Percentiles rank a stretch among this genome's conserved stretches.
Conservation (phyloP, 2,888 invertebrate species). For the Sthenelais limicola region DNA sequence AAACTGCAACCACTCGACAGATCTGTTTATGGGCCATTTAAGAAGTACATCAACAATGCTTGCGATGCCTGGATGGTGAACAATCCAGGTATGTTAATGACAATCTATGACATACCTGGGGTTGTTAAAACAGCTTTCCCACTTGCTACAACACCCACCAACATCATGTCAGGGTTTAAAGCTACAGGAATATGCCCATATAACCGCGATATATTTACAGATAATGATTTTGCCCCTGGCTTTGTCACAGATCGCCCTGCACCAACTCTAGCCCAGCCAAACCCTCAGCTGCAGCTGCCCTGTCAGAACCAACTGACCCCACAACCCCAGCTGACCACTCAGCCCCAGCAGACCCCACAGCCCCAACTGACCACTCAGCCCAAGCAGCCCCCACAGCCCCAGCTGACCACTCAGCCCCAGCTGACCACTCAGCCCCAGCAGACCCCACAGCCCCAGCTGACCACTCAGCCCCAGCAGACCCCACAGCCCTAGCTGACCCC, state of each 20-base stretch:
- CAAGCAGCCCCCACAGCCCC: too few species aligned
- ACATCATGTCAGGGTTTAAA: slow-evolving; percentile 42
- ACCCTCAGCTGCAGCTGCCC: too few species aligned
- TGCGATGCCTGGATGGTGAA: slow-evolving; percentile 63
- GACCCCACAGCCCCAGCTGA: too few species aligned
- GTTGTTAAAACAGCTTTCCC: slow-evolving; percentile 25
- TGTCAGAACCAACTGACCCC: too few species aligned
- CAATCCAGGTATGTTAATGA: slow-evolving; percentile 63
- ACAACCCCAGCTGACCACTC: too few species aligned
- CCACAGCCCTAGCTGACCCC: too few species aligned
- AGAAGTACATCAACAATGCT: slow-evolving; percentile 58
- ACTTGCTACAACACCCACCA: slow-evolving; percentile 31
- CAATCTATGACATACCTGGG: slow-evolving; percentile 55
- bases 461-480: too few species aligned
- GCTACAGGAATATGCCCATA: slow-evolving; percentile 42
- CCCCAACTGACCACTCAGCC: too few species aligned
- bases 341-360: too few species aligned
- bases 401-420: too few species aligned
- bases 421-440: too few species aligned
- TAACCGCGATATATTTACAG: slow-evolving; percentile 36
- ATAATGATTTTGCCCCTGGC: slow-evolving; percentile 28
- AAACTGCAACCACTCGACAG: slow-evolving; percentile 47
- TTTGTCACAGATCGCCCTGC: slow-evolving; percentile 9
- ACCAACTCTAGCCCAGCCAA: too few species aligned
- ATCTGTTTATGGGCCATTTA: slow-evolving; percentile 61